A percentile compares a stretch with the other conserved stretches of the same genome.
Conservation (phyloP, 2,113 vertebrate species). For the Onychorhynchus coronatus region DNA sequence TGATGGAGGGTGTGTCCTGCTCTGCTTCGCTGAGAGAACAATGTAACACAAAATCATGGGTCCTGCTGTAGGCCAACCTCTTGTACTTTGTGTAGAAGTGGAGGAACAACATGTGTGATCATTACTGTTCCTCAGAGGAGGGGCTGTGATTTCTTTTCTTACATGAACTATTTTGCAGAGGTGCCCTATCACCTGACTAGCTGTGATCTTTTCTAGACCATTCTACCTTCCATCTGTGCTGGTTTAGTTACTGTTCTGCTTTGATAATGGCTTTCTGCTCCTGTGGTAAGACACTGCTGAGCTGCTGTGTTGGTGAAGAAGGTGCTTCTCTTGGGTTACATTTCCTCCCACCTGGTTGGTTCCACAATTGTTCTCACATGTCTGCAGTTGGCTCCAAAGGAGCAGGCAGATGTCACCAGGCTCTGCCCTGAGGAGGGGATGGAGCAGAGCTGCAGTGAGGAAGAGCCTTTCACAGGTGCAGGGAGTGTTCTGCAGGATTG, state of each 20-base stretch:
- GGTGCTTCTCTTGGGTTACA: not conserved
- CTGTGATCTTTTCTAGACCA: not conserved
- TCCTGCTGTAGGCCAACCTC: not conserved
- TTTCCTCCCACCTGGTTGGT: not conserved
- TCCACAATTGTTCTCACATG: not conserved
- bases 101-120: rapidly evolving
- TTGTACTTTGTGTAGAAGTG: rapidly evolving
- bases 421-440: not conserved
- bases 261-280: not conserved
- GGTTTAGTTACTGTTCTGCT: not conserved
- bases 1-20: not conserved
- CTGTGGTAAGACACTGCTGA: not conserved
- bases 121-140: rapidly evolving
- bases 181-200: rapidly evolving
- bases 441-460: not conserved
- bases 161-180: rapidly evolving
- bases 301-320: not conserved
- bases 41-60: rapidly evolving
- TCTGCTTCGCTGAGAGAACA: not conserved
- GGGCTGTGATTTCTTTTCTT: not conserved
- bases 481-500: rapidly evolving
- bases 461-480: not conserved
- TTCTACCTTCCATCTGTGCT: not conserved
- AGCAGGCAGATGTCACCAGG: not conserved
- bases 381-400: not conserved